Evolutionary conservation across 2,113 vertebrate species (phyloP).

Genomic region (Lasiurus borealis): DNA sequence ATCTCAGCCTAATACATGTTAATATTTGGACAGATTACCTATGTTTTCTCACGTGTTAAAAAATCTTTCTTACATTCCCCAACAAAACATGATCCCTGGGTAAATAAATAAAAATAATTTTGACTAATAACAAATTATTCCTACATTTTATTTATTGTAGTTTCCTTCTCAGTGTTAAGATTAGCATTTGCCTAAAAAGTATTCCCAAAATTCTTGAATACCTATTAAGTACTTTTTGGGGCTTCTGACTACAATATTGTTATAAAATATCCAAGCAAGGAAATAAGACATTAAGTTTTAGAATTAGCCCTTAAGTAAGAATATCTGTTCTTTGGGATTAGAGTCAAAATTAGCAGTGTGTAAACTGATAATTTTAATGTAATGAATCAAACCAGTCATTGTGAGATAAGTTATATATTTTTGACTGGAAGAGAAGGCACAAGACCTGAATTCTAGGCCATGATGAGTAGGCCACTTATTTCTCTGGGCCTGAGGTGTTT

Average conservation of each 20-base stretch:
- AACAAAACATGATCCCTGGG: conserved; percentile 2
- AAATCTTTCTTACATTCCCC: background rate
- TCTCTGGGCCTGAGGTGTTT: background rate
- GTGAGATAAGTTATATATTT: background rate
- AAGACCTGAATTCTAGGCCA: no score
- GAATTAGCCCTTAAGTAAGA: background rate
- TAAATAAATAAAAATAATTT: conserved; percentile 7
- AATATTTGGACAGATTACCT: background rate
- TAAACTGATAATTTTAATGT: conserved; percentile 24
- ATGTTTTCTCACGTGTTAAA: background rate
- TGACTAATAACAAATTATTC: conserved; percentile 29
- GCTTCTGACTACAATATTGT: background rate
- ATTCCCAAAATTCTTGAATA: background rate
- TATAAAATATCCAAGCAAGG: background rate
- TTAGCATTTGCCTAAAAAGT: background rate
- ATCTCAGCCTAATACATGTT: background rate
- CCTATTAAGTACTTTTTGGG: background rate
- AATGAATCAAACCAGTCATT: conserved; percentile 16
- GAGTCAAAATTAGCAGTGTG: background rate
- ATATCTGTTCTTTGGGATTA: background rate
- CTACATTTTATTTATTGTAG: background rate
- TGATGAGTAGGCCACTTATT: background rate
- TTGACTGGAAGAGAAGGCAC: background rate
- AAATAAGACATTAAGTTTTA: background rate
- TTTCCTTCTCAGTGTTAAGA: background rate